Conservation (phyloP, 2,888 invertebrate genomes). For the Agrotis clavis region DNA sequence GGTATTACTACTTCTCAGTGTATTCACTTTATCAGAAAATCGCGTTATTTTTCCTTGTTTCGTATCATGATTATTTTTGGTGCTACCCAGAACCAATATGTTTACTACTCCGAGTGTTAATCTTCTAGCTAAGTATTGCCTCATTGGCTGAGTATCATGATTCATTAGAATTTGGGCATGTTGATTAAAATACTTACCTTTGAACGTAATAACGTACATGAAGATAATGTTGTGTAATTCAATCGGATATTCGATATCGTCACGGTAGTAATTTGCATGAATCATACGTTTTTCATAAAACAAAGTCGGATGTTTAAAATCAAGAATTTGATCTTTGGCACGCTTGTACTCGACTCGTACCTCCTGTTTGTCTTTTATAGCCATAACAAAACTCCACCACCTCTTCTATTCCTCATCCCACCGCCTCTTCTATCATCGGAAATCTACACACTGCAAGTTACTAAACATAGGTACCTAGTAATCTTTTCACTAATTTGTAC, state of each 20-base stretch:
- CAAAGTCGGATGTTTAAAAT: no score
- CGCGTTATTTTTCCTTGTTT: slow-evolving; percentile 28
- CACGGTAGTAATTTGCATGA: slow-evolving; percentile 5
- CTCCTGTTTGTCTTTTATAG: no score
- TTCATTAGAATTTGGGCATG: slow-evolving; percentile 13
- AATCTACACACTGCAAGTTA: no score
- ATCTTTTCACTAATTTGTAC: no score
- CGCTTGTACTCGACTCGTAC: no score
- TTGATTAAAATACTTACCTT: slow-evolving; percentile 14
- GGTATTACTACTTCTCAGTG: slow-evolving; percentile 20
- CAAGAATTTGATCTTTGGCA: no score
- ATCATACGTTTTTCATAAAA: background rate
- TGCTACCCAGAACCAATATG: slow-evolving; percentile 22
- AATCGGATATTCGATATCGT: slow-evolving; percentile 4
- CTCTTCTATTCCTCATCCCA: no score
- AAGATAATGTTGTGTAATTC: slow-evolving; percentile 38
- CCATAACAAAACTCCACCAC: no score
- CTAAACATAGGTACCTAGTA: no score
- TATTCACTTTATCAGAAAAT: slow-evolving; percentile 20
- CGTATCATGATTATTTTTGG: slow-evolving; percentile 20
- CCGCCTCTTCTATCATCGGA: no score
- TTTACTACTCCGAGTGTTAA: background rate
- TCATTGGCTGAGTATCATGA: slow-evolving; percentile 4
- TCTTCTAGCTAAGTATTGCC: slow-evolving; percentile 7
- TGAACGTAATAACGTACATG: slow-evolving; percentile 9